Base-by-base conservation (phyloP, 2,888 invertebrate genomes). In the Xanthorhoe designata region DNA sequence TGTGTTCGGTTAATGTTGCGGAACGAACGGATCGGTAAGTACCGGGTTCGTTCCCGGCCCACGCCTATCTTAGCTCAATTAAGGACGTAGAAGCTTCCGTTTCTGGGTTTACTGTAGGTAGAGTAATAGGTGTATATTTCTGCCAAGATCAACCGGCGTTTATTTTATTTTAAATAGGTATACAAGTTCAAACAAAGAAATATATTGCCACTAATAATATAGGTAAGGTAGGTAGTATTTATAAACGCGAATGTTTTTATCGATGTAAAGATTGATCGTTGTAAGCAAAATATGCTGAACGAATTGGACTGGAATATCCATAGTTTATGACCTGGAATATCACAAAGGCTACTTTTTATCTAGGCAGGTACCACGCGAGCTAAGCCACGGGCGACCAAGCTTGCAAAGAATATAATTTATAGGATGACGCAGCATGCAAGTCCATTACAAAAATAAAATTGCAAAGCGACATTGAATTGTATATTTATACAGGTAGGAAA, bases 51-150 rank as follows among this genome's bases (percentile, higher is more conserved):
- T 73, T 72, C 69, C 74, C 78, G 72, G 73, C 87, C 88, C 84
- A 88, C 88, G 84, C 87, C 84, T 82, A 80, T 78, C 78, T 74
- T 77, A 72, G 76, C 79, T 83, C 81, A 83, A 88, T 87, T 85
- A 84, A 79, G 75, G 75, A 80, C 76, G 78, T 78, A 72, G 75
- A 77, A 77, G 79, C 84, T 85, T 87, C 87, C 85, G 86, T 81
- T 83, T 80, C 74, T 78, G 76, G 75, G 75, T 74, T 57, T 57
- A 50, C 56, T 61, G 60, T 59, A 59, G 59, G 59, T 64, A 64
- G 55, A 50, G 15, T 5, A 35, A 55, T 45, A 15, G 58, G 52
- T 64, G 45, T 13, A 13, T 42, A 42, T 7, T 13, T 47, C 15
- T 15, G 17, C 15, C 15, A 47, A 47, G 13, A 13, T 42, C 38